Evolutionary conservation across 2,113 vertebrate species (phyloP).

Genomic region (Motacilla alba): DNA sequence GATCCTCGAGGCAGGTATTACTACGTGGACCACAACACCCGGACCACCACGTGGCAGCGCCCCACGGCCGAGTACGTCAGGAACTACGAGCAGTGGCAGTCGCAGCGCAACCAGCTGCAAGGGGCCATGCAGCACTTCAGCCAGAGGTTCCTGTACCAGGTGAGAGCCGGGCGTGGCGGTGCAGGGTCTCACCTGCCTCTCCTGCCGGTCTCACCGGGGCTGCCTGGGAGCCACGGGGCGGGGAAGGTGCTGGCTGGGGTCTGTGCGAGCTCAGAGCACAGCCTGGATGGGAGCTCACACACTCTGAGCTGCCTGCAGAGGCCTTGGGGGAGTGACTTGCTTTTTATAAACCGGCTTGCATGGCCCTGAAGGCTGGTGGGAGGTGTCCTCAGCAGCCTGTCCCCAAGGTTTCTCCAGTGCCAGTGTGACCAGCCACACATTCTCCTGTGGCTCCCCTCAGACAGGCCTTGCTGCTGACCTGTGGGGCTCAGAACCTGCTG

Average conservation of each 20-base stretch:
- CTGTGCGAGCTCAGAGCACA: not conserved
- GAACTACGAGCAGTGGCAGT: conserved; percentile 98
- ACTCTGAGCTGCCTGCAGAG: not conserved
- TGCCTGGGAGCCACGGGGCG: rapidly evolving
- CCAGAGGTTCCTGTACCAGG: conserved; percentile 98
- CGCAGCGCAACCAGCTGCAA: conserved; percentile 92
- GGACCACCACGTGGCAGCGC: conserved; percentile 98
- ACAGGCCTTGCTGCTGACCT: not conserved
- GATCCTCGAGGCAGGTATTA: conserved; percentile 93
- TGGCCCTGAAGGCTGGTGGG: not conserved
- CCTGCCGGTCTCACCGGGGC: not conserved
- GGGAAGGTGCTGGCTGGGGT: not conserved
- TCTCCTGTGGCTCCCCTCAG: not conserved
- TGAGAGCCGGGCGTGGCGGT: not conserved
- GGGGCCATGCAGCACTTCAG: conserved; percentile 99
- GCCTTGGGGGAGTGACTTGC: not conserved
- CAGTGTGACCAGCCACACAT: not conserved
- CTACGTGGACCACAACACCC: conserved; percentile 97
- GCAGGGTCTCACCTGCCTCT: not conserved
- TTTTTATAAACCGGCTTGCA: not conserved
- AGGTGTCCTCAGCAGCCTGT: not conserved
- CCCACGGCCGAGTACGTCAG: conserved; percentile 92
- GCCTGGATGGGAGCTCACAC: not conserved
- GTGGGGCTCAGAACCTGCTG: not conserved
- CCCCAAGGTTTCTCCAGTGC: not conserved